Evolutionary conservation across 1,140 invertebrate genomes (phyloP).

Genomic region (Micrasema minimum): DNA sequence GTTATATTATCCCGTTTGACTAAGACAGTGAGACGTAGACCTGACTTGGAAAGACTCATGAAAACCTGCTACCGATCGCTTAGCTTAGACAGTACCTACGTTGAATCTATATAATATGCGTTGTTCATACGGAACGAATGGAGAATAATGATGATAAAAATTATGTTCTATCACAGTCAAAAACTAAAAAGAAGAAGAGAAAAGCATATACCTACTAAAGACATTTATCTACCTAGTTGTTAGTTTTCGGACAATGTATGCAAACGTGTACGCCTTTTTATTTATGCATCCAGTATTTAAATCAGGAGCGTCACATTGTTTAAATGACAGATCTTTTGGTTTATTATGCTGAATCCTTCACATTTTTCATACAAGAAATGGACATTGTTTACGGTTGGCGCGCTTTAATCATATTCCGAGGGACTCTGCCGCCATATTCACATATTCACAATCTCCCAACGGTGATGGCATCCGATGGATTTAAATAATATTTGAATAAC

Average conservation of each 20-base stretch:
- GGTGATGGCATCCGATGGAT: slow-evolving; percentile 32
- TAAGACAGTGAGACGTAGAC: no score
- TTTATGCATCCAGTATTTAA: slow-evolving; percentile 38
- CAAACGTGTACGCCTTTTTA: slow-evolving; percentile 20
- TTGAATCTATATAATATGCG: no score
- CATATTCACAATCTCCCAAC: background rate
- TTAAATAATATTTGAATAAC: slow-evolving; percentile 42
- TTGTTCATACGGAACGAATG: no score
- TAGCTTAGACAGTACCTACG: no score
- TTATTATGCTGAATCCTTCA: slow-evolving; percentile 40
- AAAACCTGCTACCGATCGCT: no score
- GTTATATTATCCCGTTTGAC: no score
- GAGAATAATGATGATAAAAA: no score
- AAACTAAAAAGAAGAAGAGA: no score
- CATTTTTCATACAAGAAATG: slow-evolving; percentile 33
- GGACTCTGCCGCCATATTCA: slow-evolving; percentile 7
- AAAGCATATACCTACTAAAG: no score
- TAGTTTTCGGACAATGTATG: slow-evolving; percentile 17
- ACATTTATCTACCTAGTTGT: no score
- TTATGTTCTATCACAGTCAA: no score
- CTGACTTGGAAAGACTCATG: no score
- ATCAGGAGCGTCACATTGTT: slow-evolving; percentile 37
- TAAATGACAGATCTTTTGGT: slow-evolving; percentile 38
- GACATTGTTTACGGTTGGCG: slow-evolving; percentile 33
- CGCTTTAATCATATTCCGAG: slow-evolving; percentile 36